phyloP scores from a whole-genome alignment of 2,888 invertebrate species.

The Eristalis tenax region DNA sequence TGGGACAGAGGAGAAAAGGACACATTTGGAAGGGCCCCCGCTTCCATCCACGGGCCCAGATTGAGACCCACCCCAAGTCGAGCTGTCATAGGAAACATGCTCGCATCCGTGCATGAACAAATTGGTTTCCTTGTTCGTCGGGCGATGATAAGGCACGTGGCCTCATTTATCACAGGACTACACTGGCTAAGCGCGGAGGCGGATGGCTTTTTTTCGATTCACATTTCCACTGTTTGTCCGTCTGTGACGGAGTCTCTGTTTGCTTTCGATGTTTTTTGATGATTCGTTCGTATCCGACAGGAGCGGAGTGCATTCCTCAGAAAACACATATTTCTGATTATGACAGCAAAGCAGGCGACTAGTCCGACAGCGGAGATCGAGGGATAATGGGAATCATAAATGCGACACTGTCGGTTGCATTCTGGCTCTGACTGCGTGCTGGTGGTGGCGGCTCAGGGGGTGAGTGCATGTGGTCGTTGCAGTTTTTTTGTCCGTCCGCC shows the following conservation, averaged over 20 bases:
- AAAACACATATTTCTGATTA: slow-evolving; percentile 48
- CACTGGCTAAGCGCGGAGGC: slow-evolving; percentile 12
- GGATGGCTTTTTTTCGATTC: not conserved
- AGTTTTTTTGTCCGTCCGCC: slow-evolving; percentile 9
- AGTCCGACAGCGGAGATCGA: slow-evolving; percentile 20
- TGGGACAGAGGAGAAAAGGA: slow-evolving; percentile 3
- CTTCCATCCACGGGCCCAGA: not conserved
- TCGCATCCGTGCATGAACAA: slow-evolving; percentile 55
- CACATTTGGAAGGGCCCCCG: not conserved
- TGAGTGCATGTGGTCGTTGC: slow-evolving; percentile 12
- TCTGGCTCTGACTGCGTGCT: slow-evolving; percentile 8
- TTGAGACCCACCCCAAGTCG: slow-evolving; percentile 44
- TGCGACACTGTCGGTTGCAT: slow-evolving; percentile 55
- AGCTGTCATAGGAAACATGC: slow-evolving; percentile 54
- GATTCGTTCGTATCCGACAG: slow-evolving; percentile 28
- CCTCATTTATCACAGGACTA: slow-evolving; percentile 77
- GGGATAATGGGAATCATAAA: slow-evolving; percentile 54
- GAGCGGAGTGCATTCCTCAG: slow-evolving; percentile 25
- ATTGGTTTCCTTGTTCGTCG: slow-evolving; percentile 66
- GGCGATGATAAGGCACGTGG: slow-evolving; percentile 79
- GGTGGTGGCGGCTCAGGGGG: slow-evolving; percentile 27
- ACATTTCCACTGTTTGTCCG: not conserved
- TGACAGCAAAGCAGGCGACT: slow-evolving; percentile 58
- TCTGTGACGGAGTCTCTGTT: slow-evolving; percentile 23
- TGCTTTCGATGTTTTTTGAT: slow-evolving; percentile 29